Percentiles rank a stretch among this genome's conserved stretches.
phyloP scores from a whole-genome alignment of 2,797 vertebrate genomes.

The Erpetoichthys calabaricus region DNA sequence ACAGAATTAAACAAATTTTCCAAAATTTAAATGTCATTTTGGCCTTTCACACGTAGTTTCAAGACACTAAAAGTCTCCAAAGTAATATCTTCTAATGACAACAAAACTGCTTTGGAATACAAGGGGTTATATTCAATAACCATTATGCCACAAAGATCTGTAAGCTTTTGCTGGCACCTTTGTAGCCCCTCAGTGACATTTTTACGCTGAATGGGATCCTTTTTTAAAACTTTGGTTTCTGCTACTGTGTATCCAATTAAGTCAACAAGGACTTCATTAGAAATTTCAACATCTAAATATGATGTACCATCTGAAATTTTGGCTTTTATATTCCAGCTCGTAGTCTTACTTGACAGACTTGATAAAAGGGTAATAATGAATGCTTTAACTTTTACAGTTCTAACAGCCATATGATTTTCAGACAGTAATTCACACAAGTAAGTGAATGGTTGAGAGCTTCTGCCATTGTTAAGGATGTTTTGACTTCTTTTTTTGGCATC shows the following conservation, averaged over 20 bases:
- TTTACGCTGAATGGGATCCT: constrained; percentile 46
- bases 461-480: constrained; percentile 19
- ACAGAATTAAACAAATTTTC: too few relatives aligned
- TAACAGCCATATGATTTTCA: constrained; percentile 27
- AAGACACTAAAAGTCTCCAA: constrained; percentile 47
- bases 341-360: constrained; percentile 59
- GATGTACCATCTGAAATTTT: constrained; percentile 81
- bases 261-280: constrained; percentile 59
- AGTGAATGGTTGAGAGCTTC: constrained; percentile 60
- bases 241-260: constrained; percentile 80
- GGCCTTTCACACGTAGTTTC: constrained; percentile 36
- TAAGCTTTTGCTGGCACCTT: constrained; percentile 73
- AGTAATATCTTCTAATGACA: constrained; percentile 47
- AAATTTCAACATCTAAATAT: constrained; percentile 78
- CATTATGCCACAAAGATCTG: constrained; percentile 92
- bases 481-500: too few relatives aligned
- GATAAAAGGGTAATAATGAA: constrained; percentile 89
- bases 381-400: constrained; percentile 61
- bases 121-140: constrained; percentile 53
- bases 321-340: constrained; percentile 62
- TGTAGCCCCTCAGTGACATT: constrained; percentile 64
- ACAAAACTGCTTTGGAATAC: constrained; percentile 48
- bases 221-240: constrained; percentile 65
- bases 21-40: constrained; percentile 8
- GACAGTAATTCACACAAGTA: constrained; percentile 65